phyloP scores from a whole-genome alignment of 2,797 vertebrate species.

The Pterois miles region DNA sequence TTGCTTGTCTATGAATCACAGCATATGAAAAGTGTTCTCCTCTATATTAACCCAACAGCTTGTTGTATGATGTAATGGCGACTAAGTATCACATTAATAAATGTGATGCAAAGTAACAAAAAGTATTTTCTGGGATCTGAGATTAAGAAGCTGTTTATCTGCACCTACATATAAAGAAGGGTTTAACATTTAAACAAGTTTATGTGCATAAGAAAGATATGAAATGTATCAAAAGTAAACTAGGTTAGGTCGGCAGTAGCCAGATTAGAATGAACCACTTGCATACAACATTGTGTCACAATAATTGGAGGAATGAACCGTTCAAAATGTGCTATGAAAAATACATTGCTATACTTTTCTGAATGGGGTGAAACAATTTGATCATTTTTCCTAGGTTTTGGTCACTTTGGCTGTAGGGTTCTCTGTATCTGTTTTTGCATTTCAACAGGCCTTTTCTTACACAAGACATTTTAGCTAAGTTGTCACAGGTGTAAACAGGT shows the following conservation, averaged over 20 bases:
- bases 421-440: not conserved
- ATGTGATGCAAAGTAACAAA: not conserved
- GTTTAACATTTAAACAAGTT: not conserved
- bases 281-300: not conserved
- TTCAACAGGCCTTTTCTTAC: not conserved
- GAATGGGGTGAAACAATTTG: not conserved
- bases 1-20: no score
- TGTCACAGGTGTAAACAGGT: no score
- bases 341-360: not conserved
- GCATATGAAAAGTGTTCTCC: no score
- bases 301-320: not conserved
- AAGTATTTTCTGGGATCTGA: not conserved
- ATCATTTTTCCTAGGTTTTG: not conserved
- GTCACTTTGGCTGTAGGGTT: not conserved
- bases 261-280: not conserved
- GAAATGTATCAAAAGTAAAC: not conserved
- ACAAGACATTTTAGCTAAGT: not conserved
- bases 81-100: no score
- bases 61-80: no score
- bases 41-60: no score
- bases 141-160: not conserved
- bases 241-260: not conserved
- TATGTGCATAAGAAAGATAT: not conserved
- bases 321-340: not conserved
- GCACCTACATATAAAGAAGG: not conserved